Percentiles rank a stretch among this genome's conserved stretches.
phyloP scores from a whole-genome alignment of 2,888 invertebrate species.

The Brenthis daphne region DNA sequence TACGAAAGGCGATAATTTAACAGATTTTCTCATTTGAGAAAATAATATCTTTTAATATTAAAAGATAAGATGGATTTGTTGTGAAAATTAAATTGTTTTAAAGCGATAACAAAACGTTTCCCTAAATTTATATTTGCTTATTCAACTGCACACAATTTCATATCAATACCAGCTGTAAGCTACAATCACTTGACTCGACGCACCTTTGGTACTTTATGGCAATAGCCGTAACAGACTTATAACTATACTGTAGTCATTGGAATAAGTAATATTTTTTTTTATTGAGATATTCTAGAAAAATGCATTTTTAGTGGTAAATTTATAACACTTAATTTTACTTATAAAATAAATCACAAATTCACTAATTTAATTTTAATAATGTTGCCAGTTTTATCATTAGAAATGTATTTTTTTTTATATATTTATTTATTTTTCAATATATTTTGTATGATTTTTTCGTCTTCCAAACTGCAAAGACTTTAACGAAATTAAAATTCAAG shows the following conservation, averaged over 20 bases:
- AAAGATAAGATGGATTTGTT: background rate
- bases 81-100: background rate
- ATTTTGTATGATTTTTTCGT: constrained; percentile 9
- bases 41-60: no score
- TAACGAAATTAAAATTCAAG: constrained; percentile 24
- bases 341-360: background rate
- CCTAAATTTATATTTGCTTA: constrained; percentile 22
- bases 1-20: background rate
- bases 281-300: constrained; percentile 14
- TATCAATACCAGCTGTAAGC: constrained; percentile 51
- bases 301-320: constrained; percentile 3
- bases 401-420: constrained; percentile 5
- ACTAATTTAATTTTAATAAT: background rate
- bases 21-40: background rate
- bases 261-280: constrained; percentile 32
- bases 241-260: constrained; percentile 42
- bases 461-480: constrained; percentile 23
- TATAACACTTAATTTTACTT: background rate
- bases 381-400: background rate
- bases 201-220: constrained; percentile 54
- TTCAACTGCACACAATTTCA: constrained; percentile 52
- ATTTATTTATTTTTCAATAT: background rate
- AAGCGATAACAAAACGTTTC: constrained; percentile 18
- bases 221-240: constrained; percentile 27
- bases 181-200: constrained; percentile 39